Evolutionary conservation across 2,797 vertebrate genomes (phyloP).

Genomic region (Tapirus indicus): DNA sequence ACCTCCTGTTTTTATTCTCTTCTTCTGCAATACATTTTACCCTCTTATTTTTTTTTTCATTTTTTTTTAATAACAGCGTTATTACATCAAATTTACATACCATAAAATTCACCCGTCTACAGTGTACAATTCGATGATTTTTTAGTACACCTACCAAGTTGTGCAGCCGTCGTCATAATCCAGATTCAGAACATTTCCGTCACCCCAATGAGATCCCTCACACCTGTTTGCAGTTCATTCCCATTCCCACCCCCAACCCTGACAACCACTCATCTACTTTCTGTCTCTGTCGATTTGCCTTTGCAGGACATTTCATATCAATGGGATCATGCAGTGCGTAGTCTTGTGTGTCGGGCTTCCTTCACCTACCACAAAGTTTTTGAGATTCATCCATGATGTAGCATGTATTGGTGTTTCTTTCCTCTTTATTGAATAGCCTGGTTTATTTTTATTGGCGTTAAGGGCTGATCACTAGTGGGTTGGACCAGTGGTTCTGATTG

Average conservation of each 20-base stretch:
- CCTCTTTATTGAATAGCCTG: not conserved
- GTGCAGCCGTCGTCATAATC: not conserved
- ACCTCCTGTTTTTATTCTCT: not conserved
- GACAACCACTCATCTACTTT: not conserved
- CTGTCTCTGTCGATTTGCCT: not conserved
- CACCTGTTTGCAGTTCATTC: accelerated
- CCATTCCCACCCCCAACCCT: too few species aligned
- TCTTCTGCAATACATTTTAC: not conserved
- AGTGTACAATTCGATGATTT: not conserved
- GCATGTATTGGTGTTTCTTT: not conserved
- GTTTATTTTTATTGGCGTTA: not conserved
- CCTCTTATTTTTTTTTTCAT: not conserved
- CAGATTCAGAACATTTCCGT: not conserved
- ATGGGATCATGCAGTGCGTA: too few species aligned
- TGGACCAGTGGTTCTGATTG: not conserved
- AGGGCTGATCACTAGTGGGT: not conserved
- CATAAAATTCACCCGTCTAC: not conserved
- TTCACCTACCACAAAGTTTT: not conserved
- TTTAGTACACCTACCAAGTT: not conserved
- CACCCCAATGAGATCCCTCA: not conserved
- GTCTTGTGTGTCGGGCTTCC: not conserved
- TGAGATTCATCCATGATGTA: not conserved
- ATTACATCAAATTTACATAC: not conserved
- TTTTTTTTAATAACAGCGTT: not conserved
- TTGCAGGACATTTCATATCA: not conserved